A percentile compares a stretch with the other conserved stretches of the same genome.
phyloP scores from a whole-genome alignment of 2,888 invertebrate genomes.

The Fissipunctia ypsillon region DNA sequence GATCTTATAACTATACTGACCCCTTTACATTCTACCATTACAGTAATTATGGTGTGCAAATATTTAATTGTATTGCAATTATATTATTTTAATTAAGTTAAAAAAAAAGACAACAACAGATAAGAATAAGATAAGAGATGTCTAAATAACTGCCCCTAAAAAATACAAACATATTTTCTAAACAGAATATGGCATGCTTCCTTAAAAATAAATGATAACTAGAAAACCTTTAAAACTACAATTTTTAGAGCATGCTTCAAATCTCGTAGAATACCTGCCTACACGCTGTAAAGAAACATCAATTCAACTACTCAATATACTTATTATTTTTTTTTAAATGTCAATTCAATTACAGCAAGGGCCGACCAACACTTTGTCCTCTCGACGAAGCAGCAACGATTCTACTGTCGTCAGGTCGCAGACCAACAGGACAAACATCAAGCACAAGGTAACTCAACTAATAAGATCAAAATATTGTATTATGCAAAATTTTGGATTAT shows the following conservation, averaged over 20 bases:
- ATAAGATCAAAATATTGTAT: not conserved
- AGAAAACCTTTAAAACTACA: not conserved
- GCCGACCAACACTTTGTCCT: slow-evolving; percentile 93
- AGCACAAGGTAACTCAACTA: slow-evolving; percentile 83
- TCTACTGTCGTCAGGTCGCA: slow-evolving; percentile 91
- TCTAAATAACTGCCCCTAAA: not conserved
- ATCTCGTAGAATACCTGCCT: slow-evolving; percentile 19
- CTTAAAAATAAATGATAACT: not conserved
- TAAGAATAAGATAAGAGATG: too few species aligned
- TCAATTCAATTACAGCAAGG: slow-evolving; percentile 91
- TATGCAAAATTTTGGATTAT: too few species aligned
- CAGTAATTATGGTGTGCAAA: too few species aligned
- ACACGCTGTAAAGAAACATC: not conserved
- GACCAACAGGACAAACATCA: slow-evolving; percentile 87
- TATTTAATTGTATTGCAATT: too few species aligned
- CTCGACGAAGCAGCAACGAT: slow-evolving; percentile 96
- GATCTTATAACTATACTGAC: too few species aligned
- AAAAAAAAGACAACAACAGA: too few species aligned
- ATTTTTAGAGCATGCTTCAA: slow-evolving; percentile 42
- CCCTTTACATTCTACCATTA: too few species aligned
- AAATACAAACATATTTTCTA: not conserved
- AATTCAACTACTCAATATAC: not conserved
- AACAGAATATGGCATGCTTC: slow-evolving; percentile 11
- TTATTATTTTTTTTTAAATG: too few species aligned
- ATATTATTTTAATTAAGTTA: too few species aligned